Evolutionary conservation across 2,113 vertebrate genomes (phyloP), one percentile per base, ranked within the genome.

Genomic region (Neotoma lepida): DNA sequence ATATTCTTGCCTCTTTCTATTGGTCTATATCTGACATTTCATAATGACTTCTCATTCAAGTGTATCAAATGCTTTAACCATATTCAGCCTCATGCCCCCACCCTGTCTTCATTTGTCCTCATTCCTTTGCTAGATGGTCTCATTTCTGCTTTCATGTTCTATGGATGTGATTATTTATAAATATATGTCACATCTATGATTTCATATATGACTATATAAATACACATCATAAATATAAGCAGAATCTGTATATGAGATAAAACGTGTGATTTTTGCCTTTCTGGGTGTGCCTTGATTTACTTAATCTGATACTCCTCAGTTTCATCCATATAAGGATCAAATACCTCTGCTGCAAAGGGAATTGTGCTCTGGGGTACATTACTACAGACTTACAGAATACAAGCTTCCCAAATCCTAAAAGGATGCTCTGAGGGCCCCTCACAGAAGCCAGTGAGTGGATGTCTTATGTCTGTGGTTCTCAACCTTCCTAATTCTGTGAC

Each of bases 351-450:
- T 26, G 51, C 70, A 58, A 28, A 18, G 17, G 44, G 24, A 10
- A 10, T 4, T 44, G 8, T n/a, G 41, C 8, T 41, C 0, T 7
- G 22, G 66, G n/a, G 14, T 63, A 12, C 41, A 12, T 39, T 2
- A 28, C 13, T 2, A 2, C 22, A 46, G n/a, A 41, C 44, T 35
- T 28, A 26, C n/a, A 84, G 10, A 54, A 35, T 6, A 35, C 0
- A 4, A 9, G 33, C 0, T 4, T 33, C 49, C 49, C 13, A 26
- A 28, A 10, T 30, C 20, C 9, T 33, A 35, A 8, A 46, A 13
- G 15, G 12, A 3, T 20, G 0, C 4, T 28, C 44, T 15, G 26
- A 8, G 86, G 44, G 13, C 26, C 2, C 10, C 6, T 1, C 0
- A 14, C 9, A 20, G 33, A 7, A 13, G 64, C 20, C 9, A 0